Evolutionary conservation across 2,888 invertebrate species (phyloP), one percentile per base, ranked within the genome.

Genomic region (Brachyptera risi): DNA sequence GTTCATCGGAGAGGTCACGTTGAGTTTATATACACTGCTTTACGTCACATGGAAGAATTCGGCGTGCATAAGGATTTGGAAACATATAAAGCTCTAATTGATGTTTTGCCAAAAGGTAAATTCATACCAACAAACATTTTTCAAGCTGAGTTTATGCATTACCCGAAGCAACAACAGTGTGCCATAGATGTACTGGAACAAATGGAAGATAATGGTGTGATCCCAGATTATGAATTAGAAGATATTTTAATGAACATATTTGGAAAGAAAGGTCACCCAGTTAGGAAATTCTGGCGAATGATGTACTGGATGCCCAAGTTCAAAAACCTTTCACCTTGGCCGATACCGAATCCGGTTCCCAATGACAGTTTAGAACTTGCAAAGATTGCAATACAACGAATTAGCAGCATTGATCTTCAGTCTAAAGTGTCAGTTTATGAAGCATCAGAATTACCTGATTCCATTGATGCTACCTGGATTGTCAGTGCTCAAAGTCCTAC

Each of bases 121-220:
- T 88, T 94, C 76, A 84, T 96, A 65, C 87, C 98, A 0, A 77
- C 76, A 35, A 95, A 90, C 73, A 76, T 86, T 44, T 86, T 92
- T 74, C 92, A 96, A 80, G 84, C 87, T 0, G 93, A 95, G 74
- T 91, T 96, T 69, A 84, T 89, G 84, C 94, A 96, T 74, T 97
- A 90, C 78, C 96, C 96, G 0, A 92, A 92, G 73, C 98, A 99
- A 71, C 98, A 99, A 71, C 88, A 94, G 65, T 93, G 94, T 75
- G 89, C 89, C 38, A 84, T 96, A n/a, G 90, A 91, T 72, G 73
- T 99, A 57, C 76, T 97, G 24, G 89, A 92, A 69, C 88, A 95
- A 79, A 99, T 99, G 98, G 97, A 98, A 79, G 83, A 89, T 67
- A 86, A 92, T 75, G 89, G 92, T 65, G 92, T 99, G 1, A 88